Evolutionary conservation across 2,797 vertebrate species (phyloP).

Genomic region (Hemibagrus guttatus): DNA sequence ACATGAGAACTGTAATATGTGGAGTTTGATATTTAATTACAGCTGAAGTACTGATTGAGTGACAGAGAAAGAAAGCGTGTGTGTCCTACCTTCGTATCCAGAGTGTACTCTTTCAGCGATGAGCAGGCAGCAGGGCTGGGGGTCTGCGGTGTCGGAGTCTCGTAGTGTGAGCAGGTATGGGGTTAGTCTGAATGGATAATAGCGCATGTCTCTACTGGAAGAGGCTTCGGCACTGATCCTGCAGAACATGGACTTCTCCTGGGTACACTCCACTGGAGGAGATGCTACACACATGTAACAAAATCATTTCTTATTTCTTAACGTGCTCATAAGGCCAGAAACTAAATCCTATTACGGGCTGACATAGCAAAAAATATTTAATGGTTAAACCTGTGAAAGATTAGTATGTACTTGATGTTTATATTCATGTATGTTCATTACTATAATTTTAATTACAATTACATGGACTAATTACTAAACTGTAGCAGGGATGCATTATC

Average conservation of each 20-base stretch:
- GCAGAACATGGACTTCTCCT: conserved; percentile 94
- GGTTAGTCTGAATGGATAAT: conserved; percentile 84
- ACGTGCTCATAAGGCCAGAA: not conserved
- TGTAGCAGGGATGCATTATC: too few relatives aligned
- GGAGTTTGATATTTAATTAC: not conserved
- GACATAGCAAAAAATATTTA: not conserved
- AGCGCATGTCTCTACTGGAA: conserved; percentile 70
- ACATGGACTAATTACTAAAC: not conserved
- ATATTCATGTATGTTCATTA: not conserved
- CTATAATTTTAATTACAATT: not conserved
- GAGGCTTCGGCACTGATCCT: conserved; percentile 81
- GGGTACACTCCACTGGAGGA: conserved; percentile 77
- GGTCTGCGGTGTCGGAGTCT: conserved; percentile 76
- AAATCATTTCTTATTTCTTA: not conserved
- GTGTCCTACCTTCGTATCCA: conserved; percentile 83
- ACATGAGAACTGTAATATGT: not conserved
- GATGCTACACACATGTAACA: conserved; percentile 56
- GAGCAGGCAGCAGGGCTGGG: conserved; percentile 88
- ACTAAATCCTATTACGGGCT: not conserved
- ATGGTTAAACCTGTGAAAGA: not conserved
- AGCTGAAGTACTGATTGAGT: not conserved
- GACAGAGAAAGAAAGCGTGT: not conserved
- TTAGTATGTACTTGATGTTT: not conserved
- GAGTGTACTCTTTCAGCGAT: conserved; percentile 88
- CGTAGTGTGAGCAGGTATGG: conserved; percentile 87